Percentiles rank a stretch among this genome's conserved stretches.
phyloP scores from a whole-genome alignment of 2,113 vertebrate species.

The Rousettus leschenaultii region DNA sequence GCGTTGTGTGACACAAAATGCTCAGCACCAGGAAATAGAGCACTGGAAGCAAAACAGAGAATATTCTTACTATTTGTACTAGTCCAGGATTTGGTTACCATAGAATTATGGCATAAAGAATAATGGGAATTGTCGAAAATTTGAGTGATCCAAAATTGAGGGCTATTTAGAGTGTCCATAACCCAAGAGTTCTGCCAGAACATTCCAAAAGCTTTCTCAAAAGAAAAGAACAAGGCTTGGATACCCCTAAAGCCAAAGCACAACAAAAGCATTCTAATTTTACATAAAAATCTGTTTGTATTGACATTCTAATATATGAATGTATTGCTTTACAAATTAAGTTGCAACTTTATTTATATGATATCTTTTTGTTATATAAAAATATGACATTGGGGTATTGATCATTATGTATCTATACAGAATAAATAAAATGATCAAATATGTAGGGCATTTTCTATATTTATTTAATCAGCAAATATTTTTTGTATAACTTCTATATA shows the following conservation, averaged over 20 bases:
- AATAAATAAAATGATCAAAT: background rate
- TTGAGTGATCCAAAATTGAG: background rate
- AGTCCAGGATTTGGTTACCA: background rate
- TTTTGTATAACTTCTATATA: background rate
- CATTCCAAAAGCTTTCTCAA: background rate
- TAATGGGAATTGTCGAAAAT: background rate
- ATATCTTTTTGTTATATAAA: background rate
- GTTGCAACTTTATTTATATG: background rate
- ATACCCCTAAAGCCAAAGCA: background rate
- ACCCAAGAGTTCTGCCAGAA: background rate
- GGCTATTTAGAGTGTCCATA: background rate
- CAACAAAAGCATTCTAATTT: background rate
- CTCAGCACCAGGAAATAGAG: background rate
- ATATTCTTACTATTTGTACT: background rate
- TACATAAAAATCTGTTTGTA: background rate
- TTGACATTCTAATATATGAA: background rate
- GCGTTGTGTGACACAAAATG: background rate
- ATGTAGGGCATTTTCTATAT: background rate
- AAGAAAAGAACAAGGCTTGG: background rate
- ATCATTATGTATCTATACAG: background rate
- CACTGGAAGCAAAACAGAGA: background rate
- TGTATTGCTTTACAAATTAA: slow-evolving; percentile 20
- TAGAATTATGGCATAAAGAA: background rate
- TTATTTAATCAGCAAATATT: background rate
- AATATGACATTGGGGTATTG: background rate